Percentiles rank a stretch among this genome's conserved stretches.
Conservation (phyloP, 2,113 vertebrate species). For the Dasyprocta punctata region DNA sequence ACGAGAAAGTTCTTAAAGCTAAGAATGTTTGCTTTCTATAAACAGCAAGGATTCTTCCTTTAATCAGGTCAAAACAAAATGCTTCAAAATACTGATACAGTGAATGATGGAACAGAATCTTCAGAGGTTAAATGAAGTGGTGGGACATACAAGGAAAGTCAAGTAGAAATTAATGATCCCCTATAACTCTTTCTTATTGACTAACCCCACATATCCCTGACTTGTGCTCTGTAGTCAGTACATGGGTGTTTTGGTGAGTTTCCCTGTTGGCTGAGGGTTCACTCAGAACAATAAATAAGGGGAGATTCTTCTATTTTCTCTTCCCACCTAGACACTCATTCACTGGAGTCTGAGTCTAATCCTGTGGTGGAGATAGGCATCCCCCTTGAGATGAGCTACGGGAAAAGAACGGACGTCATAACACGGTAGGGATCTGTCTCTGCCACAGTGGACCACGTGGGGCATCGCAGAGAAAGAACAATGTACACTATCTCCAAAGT, state of each 20-base stretch:
- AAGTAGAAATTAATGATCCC: neutral
- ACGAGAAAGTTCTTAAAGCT: neutral
- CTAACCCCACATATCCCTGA: neutral
- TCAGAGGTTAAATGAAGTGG: neutral
- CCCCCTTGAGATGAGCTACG: neutral
- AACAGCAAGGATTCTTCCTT: neutral
- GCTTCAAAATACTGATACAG: neutral
- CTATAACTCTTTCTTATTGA: slow-evolving; percentile 1
- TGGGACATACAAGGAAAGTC: neutral
- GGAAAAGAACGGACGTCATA: neutral
- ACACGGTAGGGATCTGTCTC: neutral
- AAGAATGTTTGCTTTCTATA: neutral
- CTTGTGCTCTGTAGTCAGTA: neutral
- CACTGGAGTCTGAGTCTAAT: neutral
- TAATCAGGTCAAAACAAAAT: slow-evolving; percentile 28
- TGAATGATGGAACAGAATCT: neutral
- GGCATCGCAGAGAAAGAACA: neutral
- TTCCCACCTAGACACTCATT: neutral
- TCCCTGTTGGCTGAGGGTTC: neutral
- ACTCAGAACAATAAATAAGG: too few relatives aligned
- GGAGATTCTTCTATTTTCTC: neutral
- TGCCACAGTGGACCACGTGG: neutral
- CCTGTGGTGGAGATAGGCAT: neutral
- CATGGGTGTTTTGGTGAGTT: neutral
- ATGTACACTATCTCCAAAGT: neutral